Base-by-base conservation (phyloP, 2,113 vertebrate genomes). In the Phalacrocorax brasilianus region DNA sequence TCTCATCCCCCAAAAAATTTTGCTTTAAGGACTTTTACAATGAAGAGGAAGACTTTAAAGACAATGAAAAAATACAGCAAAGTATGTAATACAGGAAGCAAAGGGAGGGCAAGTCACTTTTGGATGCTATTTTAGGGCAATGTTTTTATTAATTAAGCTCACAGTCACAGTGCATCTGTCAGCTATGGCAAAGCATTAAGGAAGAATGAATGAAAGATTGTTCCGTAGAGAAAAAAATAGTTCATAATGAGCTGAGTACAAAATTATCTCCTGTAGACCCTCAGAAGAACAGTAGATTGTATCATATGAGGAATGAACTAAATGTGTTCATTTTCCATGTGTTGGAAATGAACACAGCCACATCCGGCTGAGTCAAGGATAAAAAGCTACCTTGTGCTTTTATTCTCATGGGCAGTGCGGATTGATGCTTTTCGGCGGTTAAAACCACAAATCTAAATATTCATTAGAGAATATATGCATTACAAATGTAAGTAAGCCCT, bases 111-210 rank as follows among this genome's bases (percentile, higher is more conserved):
- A 84, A 89, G 26, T 71, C 42, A 63, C 47, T 91, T 81, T 42
- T 63, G 56, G 38, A 75, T 93, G 78, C 47, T 93, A 18, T 78
- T 95, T 89, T 55, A 85, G 42, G 55, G 24, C 15, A 87, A 63
- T 28, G 70, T 44, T 95, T 94, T 87, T 53, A 92, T 77, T 96
- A 92, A 95, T 82, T 92, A 83, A 93, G 53, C 70, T 88, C 71
- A 91, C n/a, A 87, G 58, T 71, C 81, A 77, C 32, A 78, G 13
- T 86, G 76, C 71, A 88, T 83, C 92, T 95, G 88, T 90, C 76
- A 86, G 72, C 55, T 71, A 89, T 45, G n/a, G 65, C 47, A 58
- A 83, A 88, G 38, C 0, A 0, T 66, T 83, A 83, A 80, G 22
- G 55, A 92, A 80, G 3, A 86, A 86, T 66, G 55, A 92, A 91